A percentile compares a stretch with the other conserved stretches of the same genome.
Evolutionary conservation across 2,888 invertebrate genomes (phyloP).

Genomic region (Conistra vaccinii): DNA sequence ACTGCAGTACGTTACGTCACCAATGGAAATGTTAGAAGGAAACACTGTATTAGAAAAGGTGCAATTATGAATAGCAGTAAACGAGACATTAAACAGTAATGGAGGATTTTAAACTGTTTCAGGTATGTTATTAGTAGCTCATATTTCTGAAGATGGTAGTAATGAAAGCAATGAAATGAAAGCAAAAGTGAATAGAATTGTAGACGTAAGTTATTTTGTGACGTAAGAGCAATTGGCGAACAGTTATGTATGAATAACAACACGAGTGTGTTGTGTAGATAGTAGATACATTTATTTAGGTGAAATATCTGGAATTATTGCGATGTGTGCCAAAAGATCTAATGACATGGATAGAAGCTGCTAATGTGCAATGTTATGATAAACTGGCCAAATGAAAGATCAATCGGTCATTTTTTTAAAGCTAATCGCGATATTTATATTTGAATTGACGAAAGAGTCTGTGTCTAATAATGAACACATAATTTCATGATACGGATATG

Average conservation of each 20-base stretch:
- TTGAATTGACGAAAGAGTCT: neutral
- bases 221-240: slow-evolving; percentile 39
- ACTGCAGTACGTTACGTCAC: slow-evolving; percentile 47
- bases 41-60: slow-evolving; percentile 46
- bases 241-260: slow-evolving; percentile 15
- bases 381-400: neutral
- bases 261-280: slow-evolving; percentile 19
- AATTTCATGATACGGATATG: neutral
- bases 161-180: slow-evolving; percentile 48
- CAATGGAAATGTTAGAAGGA: slow-evolving; percentile 30
- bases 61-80: slow-evolving; percentile 43
- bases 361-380: slow-evolving; percentile 38
- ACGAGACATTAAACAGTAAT: slow-evolving; percentile 36
- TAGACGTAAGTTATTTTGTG: slow-evolving; percentile 6
- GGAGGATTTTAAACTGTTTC: slow-evolving; percentile 30
- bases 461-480: neutral
- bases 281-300: slow-evolving; percentile 19
- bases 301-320: slow-evolving; percentile 31
- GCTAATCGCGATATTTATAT: neutral
- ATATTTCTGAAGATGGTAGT: slow-evolving; percentile 11
- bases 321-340: slow-evolving; percentile 37
- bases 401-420: neutral
- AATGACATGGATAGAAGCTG: slow-evolving; percentile 6
- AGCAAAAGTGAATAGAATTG: slow-evolving; percentile 39
- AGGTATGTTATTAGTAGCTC: slow-evolving; percentile 45